Base-by-base conservation (phyloP, 2,797 vertebrate genomes). In the Cyclopterus lumpus region DNA sequence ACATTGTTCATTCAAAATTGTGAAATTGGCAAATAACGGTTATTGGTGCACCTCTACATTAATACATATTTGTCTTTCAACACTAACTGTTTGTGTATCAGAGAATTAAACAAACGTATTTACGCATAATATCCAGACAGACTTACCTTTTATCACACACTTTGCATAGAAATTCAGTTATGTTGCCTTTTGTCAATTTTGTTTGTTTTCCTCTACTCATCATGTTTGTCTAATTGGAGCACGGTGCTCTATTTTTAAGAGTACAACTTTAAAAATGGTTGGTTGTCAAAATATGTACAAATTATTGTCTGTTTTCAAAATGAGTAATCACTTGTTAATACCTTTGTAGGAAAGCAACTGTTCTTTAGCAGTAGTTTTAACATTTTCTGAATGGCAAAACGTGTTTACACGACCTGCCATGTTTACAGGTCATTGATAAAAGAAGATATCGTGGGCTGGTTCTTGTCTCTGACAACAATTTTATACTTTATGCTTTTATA, bases 401-500 rank as follows among this genome's bases (percentile, higher is more conserved):
- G 77, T 87, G 91, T 94, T 92, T 92, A 93, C 91, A 90, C 82
- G 81, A 74, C 76, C 86, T 90, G 88, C 84, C 90, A 88, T 94
- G 94, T 95, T 95, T 95, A 94, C 94, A 90, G 79, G 86, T 84
- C 36, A 36, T 81, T 79, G 84, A 87, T 74, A 68, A 88, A 81
- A 80, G 75, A 88, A 85, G 85, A 69, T 81, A 55, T 79, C 42
- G 72, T 76, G 79, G 84, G 85, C 78, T 87, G 82, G 78, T 88
- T 91, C 79, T 90, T 84, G 81, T 91, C 85, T 92, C 86, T 88
- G 87, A 88, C 66, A 74, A 88, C 87, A 78, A 70, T 94, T 94
- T 94, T 94, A 83, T 94, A 93, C 90, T 86, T 69, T 85, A 82
- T 73, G 83, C 89, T 90, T 93, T 93, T 93, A 91, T 92, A 89